Evolutionary conservation across 2,797 vertebrate genomes (phyloP), one percentile per base, ranked within the genome.

Genomic region (Sebastes steindachneri): DNA sequence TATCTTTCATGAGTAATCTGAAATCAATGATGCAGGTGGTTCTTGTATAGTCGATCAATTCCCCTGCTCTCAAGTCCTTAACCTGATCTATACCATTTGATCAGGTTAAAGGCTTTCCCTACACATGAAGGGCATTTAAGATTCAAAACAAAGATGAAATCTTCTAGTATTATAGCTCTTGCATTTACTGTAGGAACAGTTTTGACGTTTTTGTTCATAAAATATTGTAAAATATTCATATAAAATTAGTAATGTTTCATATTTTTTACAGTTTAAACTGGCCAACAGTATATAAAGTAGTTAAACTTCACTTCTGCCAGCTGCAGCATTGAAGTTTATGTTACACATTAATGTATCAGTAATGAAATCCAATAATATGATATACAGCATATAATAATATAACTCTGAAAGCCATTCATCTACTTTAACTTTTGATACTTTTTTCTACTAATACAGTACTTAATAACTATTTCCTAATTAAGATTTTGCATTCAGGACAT

Each of bases 21-120:
- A 66, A 51, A 82, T 85, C 26, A 73, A 8, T 74, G 37, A 41
- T 54, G n/a, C 15, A 37, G 45, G 9, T 67, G 10, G 21, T 76
- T 29, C 28, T 5, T 5, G 10, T 31, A 35, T 65, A 64, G 23
- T 54, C 69, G 9, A 84, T 84, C 70, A 79, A 35, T 62, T 53
- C 29, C 37, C 28, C 26, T 48, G 12, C 31, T 58, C 55, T 67
- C 17, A 74, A 77, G 45, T 2, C 33, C 17, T 72, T 82, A 41
- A 75, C 9, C 9, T 48, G 35, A 72, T 77, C 31, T 45, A 29
- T 59, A 23, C 10, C 0, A 1, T 19, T 60, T 48, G 9, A 80
- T 73, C 11, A 69, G 26, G 60, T 23, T 35, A 55, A 65, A 10
- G 15, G 17, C 28, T 64, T 12, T 10, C 37, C 7, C 33, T 63